These are phyloP conservation scores for Prionailurus viverrinus DNA, from an alignment of 2,113 vertebrate species.

Conservation along the genomic window DNA sequence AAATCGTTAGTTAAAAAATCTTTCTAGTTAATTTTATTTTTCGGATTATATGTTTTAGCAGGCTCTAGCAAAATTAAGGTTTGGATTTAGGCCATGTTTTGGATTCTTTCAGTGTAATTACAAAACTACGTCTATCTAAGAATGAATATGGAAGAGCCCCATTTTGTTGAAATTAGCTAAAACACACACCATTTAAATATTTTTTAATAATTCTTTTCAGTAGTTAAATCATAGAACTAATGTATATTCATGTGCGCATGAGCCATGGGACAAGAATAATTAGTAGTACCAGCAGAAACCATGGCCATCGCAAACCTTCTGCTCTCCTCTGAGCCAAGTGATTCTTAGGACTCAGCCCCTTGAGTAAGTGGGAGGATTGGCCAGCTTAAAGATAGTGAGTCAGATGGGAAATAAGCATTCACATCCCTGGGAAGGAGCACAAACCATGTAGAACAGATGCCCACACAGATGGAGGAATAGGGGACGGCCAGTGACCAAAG, in stretches of 20 bases:
- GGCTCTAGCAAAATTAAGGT: background rate
- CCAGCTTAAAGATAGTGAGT: slow-evolving; percentile 2
- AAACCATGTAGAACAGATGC: slow-evolving; percentile 66
- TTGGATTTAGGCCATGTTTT: slow-evolving; percentile 21
- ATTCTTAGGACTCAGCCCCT: background rate
- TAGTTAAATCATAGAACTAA: slow-evolving; percentile 32
- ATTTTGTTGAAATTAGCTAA: slow-evolving; percentile 8
- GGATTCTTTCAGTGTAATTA: background rate
- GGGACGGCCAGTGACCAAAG: background rate
- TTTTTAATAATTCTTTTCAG: background rate
- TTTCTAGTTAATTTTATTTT: slow-evolving; percentile 58
- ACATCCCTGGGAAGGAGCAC: slow-evolving; percentile 27
- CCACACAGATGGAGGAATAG: slow-evolving; percentile 68
- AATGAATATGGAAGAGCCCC: background rate
- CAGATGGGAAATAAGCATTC: slow-evolving; percentile 42
- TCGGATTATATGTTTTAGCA: slow-evolving; percentile 11
- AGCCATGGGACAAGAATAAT: background rate
- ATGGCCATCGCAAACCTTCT: background rate
- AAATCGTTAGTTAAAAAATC: slow-evolving; percentile 5
- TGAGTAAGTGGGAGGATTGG: background rate
- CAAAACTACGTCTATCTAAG: background rate
- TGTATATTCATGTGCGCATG: background rate
- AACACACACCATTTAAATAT: background rate
- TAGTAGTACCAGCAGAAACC: background rate
- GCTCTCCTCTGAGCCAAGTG: background rate